Percentiles rank a stretch among this genome's conserved stretches.
These are phyloP conservation scores for Galbula dea DNA, from an alignment of 2,113 vertebrate species.

Conservation along the genomic window DNA sequence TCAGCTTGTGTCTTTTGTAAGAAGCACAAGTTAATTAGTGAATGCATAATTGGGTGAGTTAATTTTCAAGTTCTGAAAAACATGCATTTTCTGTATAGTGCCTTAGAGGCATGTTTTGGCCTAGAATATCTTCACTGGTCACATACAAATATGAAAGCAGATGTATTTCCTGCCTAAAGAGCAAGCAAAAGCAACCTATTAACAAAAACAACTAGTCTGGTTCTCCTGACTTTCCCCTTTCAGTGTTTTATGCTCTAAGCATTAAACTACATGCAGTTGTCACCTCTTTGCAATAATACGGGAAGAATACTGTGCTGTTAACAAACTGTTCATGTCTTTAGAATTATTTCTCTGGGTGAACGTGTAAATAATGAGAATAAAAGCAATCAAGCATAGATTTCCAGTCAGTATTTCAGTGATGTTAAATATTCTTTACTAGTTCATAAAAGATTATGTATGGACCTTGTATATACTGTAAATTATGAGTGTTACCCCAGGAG, in stretches of 20 bases:
- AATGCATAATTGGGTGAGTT: conserved; percentile 51
- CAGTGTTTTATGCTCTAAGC: neutral
- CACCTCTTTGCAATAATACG: neutral
- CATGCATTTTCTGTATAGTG: neutral
- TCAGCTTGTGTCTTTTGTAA: neutral
- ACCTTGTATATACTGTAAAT: neutral
- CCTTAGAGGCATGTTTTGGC: neutral
- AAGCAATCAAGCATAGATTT: neutral
- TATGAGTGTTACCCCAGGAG: neutral
- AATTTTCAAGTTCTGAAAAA: conserved; percentile 40
- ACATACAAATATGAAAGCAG: neutral
- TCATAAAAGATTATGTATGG: neutral
- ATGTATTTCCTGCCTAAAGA: neutral
- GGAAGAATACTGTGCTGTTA: neutral
- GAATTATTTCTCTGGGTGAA: neutral
- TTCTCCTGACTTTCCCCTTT: neutral
- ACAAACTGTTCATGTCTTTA: neutral
- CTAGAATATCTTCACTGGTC: neutral
- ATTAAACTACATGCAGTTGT: neutral
- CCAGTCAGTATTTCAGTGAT: neutral
- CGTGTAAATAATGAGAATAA: neutral
- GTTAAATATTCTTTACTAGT: neutral
- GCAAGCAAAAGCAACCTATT: neutral
- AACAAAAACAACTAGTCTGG: neutral
- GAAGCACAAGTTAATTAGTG: conserved; percentile 47